Evolutionary conservation across 2,797 vertebrate genomes (phyloP).

Genomic region (Lepidocolaptes lacrymiger): DNA sequence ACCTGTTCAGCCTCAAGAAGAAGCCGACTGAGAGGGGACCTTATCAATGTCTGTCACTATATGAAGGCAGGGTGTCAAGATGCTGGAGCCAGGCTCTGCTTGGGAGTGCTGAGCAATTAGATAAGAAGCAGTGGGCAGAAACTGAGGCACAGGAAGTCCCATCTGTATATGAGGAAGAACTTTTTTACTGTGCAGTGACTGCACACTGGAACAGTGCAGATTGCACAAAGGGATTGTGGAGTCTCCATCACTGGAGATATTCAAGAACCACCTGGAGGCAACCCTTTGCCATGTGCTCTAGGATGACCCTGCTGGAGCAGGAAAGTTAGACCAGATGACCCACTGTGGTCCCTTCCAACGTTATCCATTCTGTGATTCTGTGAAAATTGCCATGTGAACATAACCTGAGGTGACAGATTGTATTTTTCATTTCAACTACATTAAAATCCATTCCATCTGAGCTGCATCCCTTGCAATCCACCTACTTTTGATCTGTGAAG

Average conservation of each 20-base stretch:
- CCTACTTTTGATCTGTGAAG: not conserved
- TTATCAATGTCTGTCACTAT: not conserved
- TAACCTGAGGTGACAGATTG: not conserved
- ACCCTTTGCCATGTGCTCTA: not conserved
- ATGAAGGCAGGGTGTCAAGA: not conserved
- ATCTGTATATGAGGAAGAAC: not conserved
- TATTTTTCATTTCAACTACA: not conserved
- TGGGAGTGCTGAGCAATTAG: rapidly evolving
- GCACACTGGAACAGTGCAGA: not conserved
- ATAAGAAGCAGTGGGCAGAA: not conserved
- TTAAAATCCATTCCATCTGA: not conserved
- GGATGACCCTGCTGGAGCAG: not conserved
- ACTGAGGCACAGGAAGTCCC: not conserved
- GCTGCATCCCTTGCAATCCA: not conserved
- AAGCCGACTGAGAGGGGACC: not conserved
- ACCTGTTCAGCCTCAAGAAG: not conserved
- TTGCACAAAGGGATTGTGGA: not conserved
- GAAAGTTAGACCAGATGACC: not conserved
- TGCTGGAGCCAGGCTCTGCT: not conserved
- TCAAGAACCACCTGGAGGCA: not conserved
- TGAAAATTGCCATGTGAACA: not conserved
- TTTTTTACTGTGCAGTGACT: not conserved
- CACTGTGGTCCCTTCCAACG: not conserved
- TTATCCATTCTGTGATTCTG: not conserved
- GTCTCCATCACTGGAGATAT: not conserved